A percentile compares a stretch with the other conserved stretches of the same genome.
Evolutionary conservation across 2,113 vertebrate genomes (phyloP).

Genomic region (Neodontobutis hainanensis): DNA sequence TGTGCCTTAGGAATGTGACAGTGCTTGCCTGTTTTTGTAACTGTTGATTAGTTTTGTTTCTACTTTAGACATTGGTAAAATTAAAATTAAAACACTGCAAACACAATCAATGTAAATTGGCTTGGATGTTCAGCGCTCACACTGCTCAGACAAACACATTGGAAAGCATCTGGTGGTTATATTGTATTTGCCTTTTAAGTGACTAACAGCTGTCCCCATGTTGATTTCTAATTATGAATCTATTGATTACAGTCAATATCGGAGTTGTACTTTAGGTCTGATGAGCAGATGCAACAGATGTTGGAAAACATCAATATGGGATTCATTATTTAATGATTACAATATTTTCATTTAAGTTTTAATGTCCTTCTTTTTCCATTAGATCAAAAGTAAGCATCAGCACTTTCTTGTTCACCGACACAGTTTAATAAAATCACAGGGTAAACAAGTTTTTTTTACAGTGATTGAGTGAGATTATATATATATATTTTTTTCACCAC

Average conservation of each 20-base stretch:
- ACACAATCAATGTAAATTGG: conserved; percentile 21
- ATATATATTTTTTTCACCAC: no score
- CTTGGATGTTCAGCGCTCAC: conserved; percentile 17
- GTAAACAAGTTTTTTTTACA: neutral
- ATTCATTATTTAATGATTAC: conserved; percentile 60
- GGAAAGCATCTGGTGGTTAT: conserved; percentile 66
- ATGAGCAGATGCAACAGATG: conserved; percentile 65
- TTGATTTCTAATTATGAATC: conserved; percentile 69
- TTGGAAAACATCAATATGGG: conserved; percentile 49
- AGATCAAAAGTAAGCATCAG: conserved; percentile 19
- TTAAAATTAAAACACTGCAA: conserved; percentile 23
- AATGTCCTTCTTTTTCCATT: conserved; percentile 19
- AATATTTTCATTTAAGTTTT: conserved; percentile 51
- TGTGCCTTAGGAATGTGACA: conserved; percentile 12
- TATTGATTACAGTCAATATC: conserved; percentile 70
- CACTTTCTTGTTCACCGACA: conserved; percentile 12
- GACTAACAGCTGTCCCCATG: conserved; percentile 66
- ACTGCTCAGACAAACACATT: conserved; percentile 18
- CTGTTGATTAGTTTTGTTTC: conserved; percentile 21
- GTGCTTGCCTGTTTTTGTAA: conserved; percentile 45
- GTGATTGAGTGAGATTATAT: neutral
- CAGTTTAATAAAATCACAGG: neutral
- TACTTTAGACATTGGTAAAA: conserved; percentile 22
- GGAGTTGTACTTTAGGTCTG: conserved; percentile 50
- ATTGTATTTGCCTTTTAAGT: conserved; percentile 67